phyloP scores from a whole-genome alignment of 2,888 invertebrate species.

The Oscheius onirici region DNA sequence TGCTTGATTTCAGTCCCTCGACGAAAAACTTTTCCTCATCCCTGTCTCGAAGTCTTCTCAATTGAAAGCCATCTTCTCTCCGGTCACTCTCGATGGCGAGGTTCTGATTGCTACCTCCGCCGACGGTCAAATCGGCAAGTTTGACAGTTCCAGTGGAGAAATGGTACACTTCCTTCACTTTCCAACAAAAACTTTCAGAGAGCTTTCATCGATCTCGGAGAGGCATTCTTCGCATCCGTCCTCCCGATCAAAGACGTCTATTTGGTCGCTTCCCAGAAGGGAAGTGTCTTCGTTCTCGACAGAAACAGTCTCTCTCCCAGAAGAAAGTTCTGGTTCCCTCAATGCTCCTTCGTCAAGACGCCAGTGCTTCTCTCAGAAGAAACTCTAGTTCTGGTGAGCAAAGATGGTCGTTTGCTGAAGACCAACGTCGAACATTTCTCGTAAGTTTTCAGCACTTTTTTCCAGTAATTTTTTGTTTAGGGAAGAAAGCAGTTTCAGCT shows the following conservation, averaged over 20 bases:
- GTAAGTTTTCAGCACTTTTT: not conserved
- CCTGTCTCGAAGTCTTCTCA: not conserved
- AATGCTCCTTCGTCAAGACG: conserved; percentile 15
- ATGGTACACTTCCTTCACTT: not conserved
- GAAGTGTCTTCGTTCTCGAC: conserved; percentile 1
- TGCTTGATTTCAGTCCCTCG: not conserved
- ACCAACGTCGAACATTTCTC: not conserved
- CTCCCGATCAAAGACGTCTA: not conserved
- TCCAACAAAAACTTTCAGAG: not conserved
- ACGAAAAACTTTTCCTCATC: not conserved
- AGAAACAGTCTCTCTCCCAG: not conserved
- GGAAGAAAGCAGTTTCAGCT: not conserved
- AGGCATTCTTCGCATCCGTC: conserved; percentile 9
- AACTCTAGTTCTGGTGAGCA: conserved; percentile 1
- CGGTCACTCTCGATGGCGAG: not conserved
- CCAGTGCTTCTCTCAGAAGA: not conserved
- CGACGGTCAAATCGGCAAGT: not conserved
- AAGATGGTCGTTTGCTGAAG: conserved; percentile 13
- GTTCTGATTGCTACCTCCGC: not conserved
- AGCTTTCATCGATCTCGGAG: not conserved
- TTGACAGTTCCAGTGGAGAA: not conserved
- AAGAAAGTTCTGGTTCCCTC: conserved; percentile 1
- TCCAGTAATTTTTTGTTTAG: not conserved
- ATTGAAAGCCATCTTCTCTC: conserved; percentile 15
- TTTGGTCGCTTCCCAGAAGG: conserved; percentile 2